Percentiles rank a stretch among this genome's conserved stretches.
Conservation (phyloP, 1,140 invertebrate genomes). For the Antheraea mylitta region DNA sequence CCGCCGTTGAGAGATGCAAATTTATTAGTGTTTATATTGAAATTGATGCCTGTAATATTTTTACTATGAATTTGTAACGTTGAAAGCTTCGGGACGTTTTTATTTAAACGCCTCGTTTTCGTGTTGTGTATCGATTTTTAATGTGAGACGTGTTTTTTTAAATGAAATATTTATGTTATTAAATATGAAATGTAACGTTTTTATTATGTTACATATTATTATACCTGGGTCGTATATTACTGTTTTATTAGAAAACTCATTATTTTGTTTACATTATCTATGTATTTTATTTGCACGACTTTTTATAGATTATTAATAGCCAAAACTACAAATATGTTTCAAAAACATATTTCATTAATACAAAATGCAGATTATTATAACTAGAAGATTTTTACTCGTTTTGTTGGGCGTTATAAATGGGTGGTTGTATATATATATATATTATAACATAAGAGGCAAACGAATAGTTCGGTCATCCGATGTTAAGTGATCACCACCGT, state of each 20-base stretch:
- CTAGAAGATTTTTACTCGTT: too few species aligned
- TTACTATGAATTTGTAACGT: constrained; percentile 68
- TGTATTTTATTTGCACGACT: neutral
- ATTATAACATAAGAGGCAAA: too few species aligned
- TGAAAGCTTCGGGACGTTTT: constrained; percentile 63
- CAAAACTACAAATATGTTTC: too few species aligned
- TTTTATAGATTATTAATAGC: too few species aligned
- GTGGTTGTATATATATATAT: too few species aligned
- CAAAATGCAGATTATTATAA: too few species aligned
- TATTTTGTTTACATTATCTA: neutral
- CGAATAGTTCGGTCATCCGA: too few species aligned
- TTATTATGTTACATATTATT: constrained; percentile 10
- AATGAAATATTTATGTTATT: neutral
- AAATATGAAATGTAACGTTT: neutral
- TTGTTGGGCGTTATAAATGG: too few species aligned
- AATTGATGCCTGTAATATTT: constrained; percentile 75
- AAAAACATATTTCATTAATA: too few species aligned
- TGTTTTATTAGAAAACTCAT: neutral
- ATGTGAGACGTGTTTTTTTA: constrained; percentile 32
- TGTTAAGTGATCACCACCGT: too few species aligned
- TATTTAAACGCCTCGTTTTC: constrained; percentile 53
- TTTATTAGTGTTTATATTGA: constrained; percentile 77
- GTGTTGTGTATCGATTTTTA: constrained; percentile 57
- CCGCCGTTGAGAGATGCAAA: constrained; percentile 71
- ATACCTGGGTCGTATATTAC: neutral